Evolutionary conservation across 2,797 vertebrate genomes (phyloP), one percentile per base, ranked within the genome.

Genomic region (Sciaenops ocellatus): DNA sequence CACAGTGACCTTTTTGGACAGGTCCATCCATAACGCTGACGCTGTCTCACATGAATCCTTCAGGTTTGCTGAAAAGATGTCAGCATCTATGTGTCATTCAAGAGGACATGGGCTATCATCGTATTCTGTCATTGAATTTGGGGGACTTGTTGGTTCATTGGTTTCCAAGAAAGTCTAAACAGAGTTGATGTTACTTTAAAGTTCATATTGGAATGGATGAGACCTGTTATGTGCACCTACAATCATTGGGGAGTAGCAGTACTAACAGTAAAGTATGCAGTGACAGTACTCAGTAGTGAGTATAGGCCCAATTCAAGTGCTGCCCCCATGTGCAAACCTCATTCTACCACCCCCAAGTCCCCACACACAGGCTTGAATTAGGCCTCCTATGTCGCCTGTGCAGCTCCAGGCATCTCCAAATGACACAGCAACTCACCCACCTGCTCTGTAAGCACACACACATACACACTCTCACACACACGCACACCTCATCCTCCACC

Each of bases 321-420:
- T 60, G 22, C 22, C 50, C 26, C 10, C 15, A 47, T 38, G 47
- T 26, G 30, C 54, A 64, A 60, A 26, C 17, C 48, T 52, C 22
- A 11, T 9, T 18, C 26, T 34, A 5, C 42, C 20, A 38, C 70
- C 42, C 20, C 11, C 38, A 15, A 47, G 22, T 42, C 48, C 51
- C 38, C 46, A 24, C 16, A 65, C 38, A 7, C 20, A 55, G 54
- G 55, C 42, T 64, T 42, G 64, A 69, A 69, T 72, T 47, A 65
- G 63, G 6, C 17, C 60, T 59, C 57, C 48, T 54, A n/a, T 62
- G 73, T 87, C 64, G 50, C 76, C 78, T 61, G 66, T 60, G 73
- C 72, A 47, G 59, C 86, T 88, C 57, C 59, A 82, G 72, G 84
- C 83, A 56, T 47, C 71, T 85, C 65, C 76, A 84, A 87, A 86